These are phyloP conservation scores for Pristionchus japonicus DNA, from an alignment of 2,888 invertebrate species.

Conservation along the genomic window DNA sequence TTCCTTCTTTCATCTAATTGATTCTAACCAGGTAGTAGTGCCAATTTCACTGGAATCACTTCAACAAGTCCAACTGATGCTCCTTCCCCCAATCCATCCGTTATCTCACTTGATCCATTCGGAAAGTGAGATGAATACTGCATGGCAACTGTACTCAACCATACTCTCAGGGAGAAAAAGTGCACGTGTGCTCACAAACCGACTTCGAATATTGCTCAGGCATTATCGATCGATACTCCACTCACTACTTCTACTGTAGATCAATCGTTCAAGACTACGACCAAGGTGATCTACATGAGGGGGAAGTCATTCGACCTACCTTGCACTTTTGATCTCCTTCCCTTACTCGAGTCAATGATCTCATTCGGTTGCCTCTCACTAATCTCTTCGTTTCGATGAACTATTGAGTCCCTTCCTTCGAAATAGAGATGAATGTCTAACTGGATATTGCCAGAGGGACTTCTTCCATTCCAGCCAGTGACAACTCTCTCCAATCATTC, in stretches of 20 bases:
- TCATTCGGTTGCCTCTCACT: not conserved
- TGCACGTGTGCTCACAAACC: not conserved
- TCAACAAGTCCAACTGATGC: not conserved
- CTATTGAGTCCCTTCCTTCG: not conserved
- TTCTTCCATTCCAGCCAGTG: not conserved
- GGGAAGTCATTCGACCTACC: not conserved
- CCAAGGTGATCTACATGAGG: not conserved
- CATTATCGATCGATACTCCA: not conserved
- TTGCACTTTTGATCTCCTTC: not conserved
- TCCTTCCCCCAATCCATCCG: constrained; percentile 6
- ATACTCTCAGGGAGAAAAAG: not conserved
- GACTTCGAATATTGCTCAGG: not conserved
- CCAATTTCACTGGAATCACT: constrained; percentile 7
- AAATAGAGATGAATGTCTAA: not conserved
- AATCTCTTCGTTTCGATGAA: not conserved
- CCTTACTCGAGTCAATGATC: not conserved
- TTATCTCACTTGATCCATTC: not conserved
- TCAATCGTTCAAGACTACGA: not conserved
- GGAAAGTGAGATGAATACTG: not conserved
- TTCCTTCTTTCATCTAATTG: not conserved
- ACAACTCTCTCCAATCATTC: not conserved
- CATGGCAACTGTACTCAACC: not conserved
- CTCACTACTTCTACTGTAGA: not conserved
- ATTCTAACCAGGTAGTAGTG: not conserved
- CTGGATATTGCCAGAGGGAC: not conserved